These are phyloP conservation scores for Tolypeutes matacus DNA, from an alignment of 2,797 vertebrate species.

Conservation along the genomic window DNA sequence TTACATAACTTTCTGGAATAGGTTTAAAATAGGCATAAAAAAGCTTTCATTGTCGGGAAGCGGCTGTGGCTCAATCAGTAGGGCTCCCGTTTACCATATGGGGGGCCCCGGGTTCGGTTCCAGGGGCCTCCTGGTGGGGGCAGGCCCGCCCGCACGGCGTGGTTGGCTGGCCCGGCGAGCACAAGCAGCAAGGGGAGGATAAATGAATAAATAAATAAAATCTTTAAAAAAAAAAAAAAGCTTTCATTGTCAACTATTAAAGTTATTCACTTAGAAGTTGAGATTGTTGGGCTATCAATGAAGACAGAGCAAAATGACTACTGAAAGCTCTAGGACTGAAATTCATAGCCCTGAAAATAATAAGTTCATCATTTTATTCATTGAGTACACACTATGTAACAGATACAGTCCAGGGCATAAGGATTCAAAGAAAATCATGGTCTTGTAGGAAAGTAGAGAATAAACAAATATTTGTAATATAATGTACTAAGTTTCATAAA, in stretches of 20 bases:
- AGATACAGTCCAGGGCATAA: neutral
- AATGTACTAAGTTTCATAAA: neutral
- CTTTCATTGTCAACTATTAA: conserved; percentile 5
- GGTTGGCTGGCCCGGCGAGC: no score
- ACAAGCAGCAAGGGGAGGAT: no score
- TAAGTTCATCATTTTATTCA: neutral
- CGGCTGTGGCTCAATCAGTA: no score
- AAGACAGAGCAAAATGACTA: conserved; percentile 10
- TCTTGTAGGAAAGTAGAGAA: neutral
- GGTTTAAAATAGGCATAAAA: conserved; percentile 24
- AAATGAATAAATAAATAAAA: no score
- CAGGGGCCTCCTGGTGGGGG: no score
- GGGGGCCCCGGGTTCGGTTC: no score
- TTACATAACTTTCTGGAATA: neutral
- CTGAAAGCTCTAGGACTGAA: neutral
- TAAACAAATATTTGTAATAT: neutral
- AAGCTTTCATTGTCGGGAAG: neutral
- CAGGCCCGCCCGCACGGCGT: no score
- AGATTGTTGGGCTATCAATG: neutral
- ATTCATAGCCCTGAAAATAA: neutral
- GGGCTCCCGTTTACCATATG: no score
- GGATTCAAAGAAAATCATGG: neutral
- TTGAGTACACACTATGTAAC: neutral
- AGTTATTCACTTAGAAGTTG: neutral
- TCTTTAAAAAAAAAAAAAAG: no score